Conservation (phyloP, 1,140 invertebrate species). For the Steinernema khuongi region DNA sequence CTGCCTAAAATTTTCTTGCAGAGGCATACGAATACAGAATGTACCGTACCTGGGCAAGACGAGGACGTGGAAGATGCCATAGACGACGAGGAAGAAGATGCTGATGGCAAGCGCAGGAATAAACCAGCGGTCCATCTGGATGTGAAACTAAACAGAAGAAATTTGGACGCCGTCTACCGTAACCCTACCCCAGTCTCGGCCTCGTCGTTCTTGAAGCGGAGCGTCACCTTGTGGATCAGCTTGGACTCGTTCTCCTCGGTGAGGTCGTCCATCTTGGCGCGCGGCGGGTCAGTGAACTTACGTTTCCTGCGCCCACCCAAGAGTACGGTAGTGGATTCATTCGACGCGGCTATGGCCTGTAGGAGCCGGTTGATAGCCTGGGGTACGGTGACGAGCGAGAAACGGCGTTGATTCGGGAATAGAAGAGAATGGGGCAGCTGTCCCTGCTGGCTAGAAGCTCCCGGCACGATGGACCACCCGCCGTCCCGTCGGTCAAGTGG, state of each 20-base stretch:
- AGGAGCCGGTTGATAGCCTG: constrained; percentile 52
- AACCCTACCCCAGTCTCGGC: constrained; percentile 30
- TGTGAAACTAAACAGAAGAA: constrained; percentile 37
- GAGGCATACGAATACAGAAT: background rate
- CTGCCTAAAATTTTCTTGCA: constrained; percentile 21
- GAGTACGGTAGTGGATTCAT: background rate
- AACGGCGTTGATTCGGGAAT: constrained; percentile 39
- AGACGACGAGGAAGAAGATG: constrained; percentile 56
- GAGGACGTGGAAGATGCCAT: constrained; percentile 49
- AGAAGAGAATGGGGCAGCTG: constrained; percentile 17
- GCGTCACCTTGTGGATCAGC: constrained; percentile 31
- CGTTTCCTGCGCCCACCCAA: background rate
- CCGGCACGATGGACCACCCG: constrained; percentile 5
- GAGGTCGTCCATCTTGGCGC: background rate
- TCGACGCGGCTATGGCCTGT: constrained; percentile 31
- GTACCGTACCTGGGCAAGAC: constrained; percentile 29
- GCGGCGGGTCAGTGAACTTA: background rate
- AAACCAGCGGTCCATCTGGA: constrained; percentile 57
- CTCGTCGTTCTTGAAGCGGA: constrained; percentile 35
- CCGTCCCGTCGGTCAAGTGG: constrained; percentile 21
- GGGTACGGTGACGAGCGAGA: constrained; percentile 54
- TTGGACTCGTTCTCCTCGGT: constrained; percentile 9
- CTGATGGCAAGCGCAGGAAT: constrained; percentile 54
- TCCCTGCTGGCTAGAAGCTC: background rate
- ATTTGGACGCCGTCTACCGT: background rate